Conservation (phyloP, 2,797 vertebrate genomes). For the Paedocypris micromegethes region DNA sequence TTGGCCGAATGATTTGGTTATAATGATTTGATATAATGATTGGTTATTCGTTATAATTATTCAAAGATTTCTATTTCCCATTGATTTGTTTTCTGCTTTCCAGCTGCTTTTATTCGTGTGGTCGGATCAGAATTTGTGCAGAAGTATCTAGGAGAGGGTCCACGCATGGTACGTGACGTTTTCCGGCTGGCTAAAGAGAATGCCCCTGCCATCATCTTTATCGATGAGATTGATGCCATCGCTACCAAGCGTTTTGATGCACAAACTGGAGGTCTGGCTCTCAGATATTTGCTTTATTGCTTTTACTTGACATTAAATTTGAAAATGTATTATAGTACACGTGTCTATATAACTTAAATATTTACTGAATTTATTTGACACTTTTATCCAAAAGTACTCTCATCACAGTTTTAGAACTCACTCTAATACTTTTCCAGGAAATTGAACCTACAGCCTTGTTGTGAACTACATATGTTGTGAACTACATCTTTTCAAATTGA, state of each 20-base stretch:
- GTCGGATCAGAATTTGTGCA: slow-evolving; percentile 95
- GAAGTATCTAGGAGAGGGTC: slow-evolving; percentile 93
- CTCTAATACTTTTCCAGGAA: too few relatives aligned
- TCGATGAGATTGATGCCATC: slow-evolving; percentile 94
- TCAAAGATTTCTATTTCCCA: too few relatives aligned
- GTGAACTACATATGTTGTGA: too few relatives aligned
- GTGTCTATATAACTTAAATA: too few relatives aligned
- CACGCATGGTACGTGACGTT: slow-evolving; percentile 91
- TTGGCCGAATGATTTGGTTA: slow-evolving; percentile 36
- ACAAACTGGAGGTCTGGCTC: slow-evolving; percentile 79
- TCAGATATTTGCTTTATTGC: neutral
- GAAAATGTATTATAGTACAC: too few relatives aligned
- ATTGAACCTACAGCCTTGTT: too few relatives aligned
- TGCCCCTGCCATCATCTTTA: slow-evolving; percentile 94
- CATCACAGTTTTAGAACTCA: too few relatives aligned
- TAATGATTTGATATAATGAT: neutral
- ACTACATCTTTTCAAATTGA: too few relatives aligned
- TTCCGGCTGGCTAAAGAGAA: slow-evolving; percentile 97
- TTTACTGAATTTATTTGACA: too few relatives aligned
- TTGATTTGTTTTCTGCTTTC: neutral
- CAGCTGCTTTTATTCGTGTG: slow-evolving; percentile 92
- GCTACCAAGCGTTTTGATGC: slow-evolving; percentile 94
- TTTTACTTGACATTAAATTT: neutral
- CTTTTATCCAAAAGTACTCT: too few relatives aligned
- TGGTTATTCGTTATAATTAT: too few relatives aligned